Conservation (phyloP, 2,888 invertebrate genomes). For the Parthenolecanium corni region DNA sequence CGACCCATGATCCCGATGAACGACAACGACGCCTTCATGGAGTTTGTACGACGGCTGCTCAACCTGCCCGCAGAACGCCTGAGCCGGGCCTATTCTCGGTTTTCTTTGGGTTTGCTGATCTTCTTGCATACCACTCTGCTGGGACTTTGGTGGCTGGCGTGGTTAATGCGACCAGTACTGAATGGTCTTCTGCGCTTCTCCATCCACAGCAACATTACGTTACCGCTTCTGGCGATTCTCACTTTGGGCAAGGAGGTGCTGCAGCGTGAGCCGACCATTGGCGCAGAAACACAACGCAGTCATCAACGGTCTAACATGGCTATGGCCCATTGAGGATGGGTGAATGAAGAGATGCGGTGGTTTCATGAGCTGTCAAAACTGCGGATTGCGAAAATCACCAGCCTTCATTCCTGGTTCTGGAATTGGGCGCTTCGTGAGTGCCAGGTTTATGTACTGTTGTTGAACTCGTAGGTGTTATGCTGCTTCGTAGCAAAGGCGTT, state of each 20-base stretch:
- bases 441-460: too few species aligned
- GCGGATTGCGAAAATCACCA: too few species aligned
- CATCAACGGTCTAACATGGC: too few species aligned
- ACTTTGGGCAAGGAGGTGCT: slow-evolving; percentile 39
- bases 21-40: slow-evolving; percentile 47
- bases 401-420: too few species aligned
- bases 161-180: slow-evolving; percentile 48
- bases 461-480: too few species aligned
- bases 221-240: slow-evolving; percentile 51
- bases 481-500: too few species aligned
- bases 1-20: slow-evolving; percentile 55
- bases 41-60: slow-evolving; percentile 46
- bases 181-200: slow-evolving; percentile 49
- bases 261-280: too few species aligned
- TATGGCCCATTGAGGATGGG: too few species aligned
- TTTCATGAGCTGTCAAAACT: too few species aligned
- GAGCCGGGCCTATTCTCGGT: slow-evolving; percentile 37
- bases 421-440: too few species aligned
- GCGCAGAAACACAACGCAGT: too few species aligned
- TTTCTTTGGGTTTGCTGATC: slow-evolving; percentile 38
- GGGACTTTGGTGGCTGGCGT: slow-evolving; percentile 37
- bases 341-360: too few species aligned
- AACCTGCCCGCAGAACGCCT: slow-evolving; percentile 42
- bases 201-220: slow-evolving; percentile 51
- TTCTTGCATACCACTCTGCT: slow-evolving; percentile 39